Conservation (phyloP, 2,113 vertebrate genomes). For the Apus apus region DNA sequence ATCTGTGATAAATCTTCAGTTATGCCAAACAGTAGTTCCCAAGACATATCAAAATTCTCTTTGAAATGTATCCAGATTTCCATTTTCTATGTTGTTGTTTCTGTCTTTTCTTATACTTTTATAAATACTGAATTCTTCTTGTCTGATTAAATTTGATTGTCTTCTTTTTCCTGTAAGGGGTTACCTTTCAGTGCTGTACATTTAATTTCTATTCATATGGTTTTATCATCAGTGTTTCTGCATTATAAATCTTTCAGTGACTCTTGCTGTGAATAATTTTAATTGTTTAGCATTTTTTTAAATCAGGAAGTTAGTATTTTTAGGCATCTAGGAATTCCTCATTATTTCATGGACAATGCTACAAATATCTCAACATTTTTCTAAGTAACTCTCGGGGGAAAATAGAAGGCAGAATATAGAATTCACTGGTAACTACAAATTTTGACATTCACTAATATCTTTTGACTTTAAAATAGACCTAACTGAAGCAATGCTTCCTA, state of each 20-base stretch:
- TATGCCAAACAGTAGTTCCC: neutral
- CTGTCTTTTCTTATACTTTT: neutral
- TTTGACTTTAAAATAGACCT: neutral
- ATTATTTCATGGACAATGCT: neutral
- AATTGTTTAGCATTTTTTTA: neutral
- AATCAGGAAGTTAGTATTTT: neutral
- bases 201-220: neutral
- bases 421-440: neutral
- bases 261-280: neutral
- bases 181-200: neutral
- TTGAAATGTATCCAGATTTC: neutral
- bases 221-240: neutral
- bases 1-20: constrained; percentile 36
- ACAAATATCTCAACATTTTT: neutral
- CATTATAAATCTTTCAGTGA: neutral
- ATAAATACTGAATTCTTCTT: neutral
- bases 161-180: neutral
- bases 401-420: neutral
- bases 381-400: neutral
- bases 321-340: neutral
- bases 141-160: neutral
- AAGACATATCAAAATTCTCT: constrained; percentile 2
- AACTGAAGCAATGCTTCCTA: neutral
- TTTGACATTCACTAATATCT: neutral
- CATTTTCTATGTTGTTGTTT: neutral